Base-by-base conservation (phyloP, 2,888 invertebrate species). In the Atrina japonica region DNA sequence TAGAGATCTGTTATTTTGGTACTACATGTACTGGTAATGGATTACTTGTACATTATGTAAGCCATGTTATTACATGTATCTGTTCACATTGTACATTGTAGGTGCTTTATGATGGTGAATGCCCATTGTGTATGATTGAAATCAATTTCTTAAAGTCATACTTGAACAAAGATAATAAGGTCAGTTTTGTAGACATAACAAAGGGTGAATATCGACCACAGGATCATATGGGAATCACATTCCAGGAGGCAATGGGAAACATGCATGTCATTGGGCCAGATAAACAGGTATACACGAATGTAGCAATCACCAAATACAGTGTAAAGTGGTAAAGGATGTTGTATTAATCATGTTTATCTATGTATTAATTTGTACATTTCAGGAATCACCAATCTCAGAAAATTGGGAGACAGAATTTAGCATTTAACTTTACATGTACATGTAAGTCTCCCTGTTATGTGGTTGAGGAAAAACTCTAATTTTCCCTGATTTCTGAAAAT, bases 81-180 rank as follows among this genome's bases (percentile, higher is more conserved):
- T 35, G 35, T 35, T 7, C 35, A 35, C 11, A 35, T 35, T 7
- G 5, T 35, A 35, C 35, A 7, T 56, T 65, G 5, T 53, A 78
- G 78, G 69, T 78, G 3, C 45, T 78, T 29, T 78, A 69, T 69
- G 78, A 78, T 66, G 78, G 78, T 1, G 72, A 76, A 35, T 78
- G 76, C 60, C 73, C 72, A 41, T 23, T 78, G 9, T 78, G 78
- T 49, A 55, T 56, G 16, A 35, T 58, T n/a, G 78, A 78, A 64
- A 72, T 78, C 5, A 43, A 66, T 16, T 16, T 72, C n/a, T 59
- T 78, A 21, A 66, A 69, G 41, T 63, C 25, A 49, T 23, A 66
- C 3, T 45, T 70, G 21, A 65, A 59, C 25, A 69, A 60, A n/a
- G 47, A 64, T 14, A 29, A 52, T 1, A 49, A 47, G 27, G 68